A percentile compares a stretch with the other conserved stretches of the same genome.
phyloP scores from a whole-genome alignment of 2,888 invertebrate species.

The Pemphredon lugubris region DNA sequence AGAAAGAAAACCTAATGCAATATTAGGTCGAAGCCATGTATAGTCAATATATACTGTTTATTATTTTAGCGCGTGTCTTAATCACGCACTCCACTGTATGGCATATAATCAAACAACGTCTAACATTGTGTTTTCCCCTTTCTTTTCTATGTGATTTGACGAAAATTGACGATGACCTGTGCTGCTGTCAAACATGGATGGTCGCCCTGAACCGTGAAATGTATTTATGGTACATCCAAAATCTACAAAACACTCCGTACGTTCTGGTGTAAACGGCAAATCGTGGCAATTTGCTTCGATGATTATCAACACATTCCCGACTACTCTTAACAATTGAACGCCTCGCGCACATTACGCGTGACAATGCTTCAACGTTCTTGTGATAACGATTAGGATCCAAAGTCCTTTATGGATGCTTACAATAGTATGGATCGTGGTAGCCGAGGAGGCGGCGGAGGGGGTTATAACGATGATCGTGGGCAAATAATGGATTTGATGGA shows the following conservation, averaged over 20 bases:
- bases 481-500: conserved; percentile 81
- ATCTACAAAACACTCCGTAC: conserved; percentile 55
- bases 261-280: conserved; percentile 56
- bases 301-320: conserved; percentile 44
- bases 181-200: conserved; percentile 81
- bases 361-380: conserved; percentile 11
- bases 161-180: conserved; percentile 81
- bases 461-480: conserved; percentile 79
- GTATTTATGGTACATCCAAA: conserved; percentile 71
- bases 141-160: conserved; percentile 82
- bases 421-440: conserved; percentile 79
- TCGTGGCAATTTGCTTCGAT: conserved; percentile 47
- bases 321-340: conserved; percentile 3
- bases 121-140: conserved; percentile 81
- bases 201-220: conserved; percentile 77
- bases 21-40: conserved; percentile 38
- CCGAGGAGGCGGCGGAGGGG: conserved; percentile 78
- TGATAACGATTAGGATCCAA: conserved; percentile 78
- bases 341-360: conserved; percentile 3
- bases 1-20: conserved; percentile 11
- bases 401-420: conserved; percentile 81
- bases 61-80: conserved; percentile 57
- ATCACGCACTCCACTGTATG: conserved; percentile 52
- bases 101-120: conserved; percentile 65
- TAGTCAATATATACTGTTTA: no score